Evolutionary conservation across 2,888 invertebrate genomes (phyloP), one percentile per base, ranked within the genome.

Genomic region (Tenthredo livida): DNA sequence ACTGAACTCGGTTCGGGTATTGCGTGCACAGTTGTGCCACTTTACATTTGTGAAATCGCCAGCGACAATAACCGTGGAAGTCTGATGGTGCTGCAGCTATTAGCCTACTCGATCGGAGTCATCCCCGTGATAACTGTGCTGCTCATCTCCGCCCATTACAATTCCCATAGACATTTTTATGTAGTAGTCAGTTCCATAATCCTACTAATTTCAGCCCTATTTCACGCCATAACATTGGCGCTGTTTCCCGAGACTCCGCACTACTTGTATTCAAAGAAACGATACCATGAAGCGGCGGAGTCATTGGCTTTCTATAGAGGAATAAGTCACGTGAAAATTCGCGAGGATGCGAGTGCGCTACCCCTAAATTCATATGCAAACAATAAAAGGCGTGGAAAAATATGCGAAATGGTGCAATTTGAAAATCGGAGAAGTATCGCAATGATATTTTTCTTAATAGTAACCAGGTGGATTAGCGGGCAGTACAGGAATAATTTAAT

Each of bases 11-110:
- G 54, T 10, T 54, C 50, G 50, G 50, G 50, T 54, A n/a, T 77
- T 10, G 50, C 77, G 21, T 54, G 77, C 43, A 29, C 21, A 9
- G 50, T 77, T 9, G 50, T 77, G 21, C 77, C 77, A 10, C 43
- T 77, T 7, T 77, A 77, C 77, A 77, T 77, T n/a, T 77, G 54
- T 33, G 77, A 77, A 77, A 77, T 77, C 12, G 77, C 54, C 9
- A 12, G 17, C 54, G n/a, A 4, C 77, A 54, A 77, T 12, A 77
- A 54, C 29, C 77, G 77, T 15, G 47, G 50, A 5, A 54, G 17
- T 12, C 15, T 54, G 54, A 43, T 77, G 77, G 29, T 50, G 54
- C 54, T 77, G 7, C 77, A 54, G 54, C 33, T 50, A 33, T 1
- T 37, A 50, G 77, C 4, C 77, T 7, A 43, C 54, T 9, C 21